Percentiles rank a stretch among this genome's conserved stretches.
phyloP scores from a whole-genome alignment of 2,113 vertebrate species.

The Actenoides hombroni region DNA sequence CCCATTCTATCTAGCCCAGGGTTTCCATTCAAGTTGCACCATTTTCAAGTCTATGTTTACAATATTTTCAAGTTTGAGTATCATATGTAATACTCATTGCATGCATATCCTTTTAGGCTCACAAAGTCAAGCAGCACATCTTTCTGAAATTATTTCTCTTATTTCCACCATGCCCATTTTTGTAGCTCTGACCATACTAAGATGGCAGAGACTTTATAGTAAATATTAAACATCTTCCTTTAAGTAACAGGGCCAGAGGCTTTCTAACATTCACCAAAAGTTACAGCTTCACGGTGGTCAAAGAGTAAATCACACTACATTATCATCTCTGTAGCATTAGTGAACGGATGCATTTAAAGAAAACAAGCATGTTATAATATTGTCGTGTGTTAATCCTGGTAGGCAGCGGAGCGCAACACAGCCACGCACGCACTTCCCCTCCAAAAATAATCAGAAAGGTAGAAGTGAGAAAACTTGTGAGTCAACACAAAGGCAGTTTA shows the following conservation, averaged over 20 bases:
- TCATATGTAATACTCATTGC: background rate
- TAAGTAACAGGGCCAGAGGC: background rate
- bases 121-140: background rate
- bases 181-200: background rate
- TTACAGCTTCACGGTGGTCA: background rate
- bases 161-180: background rate
- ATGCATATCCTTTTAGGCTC: background rate
- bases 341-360: background rate
- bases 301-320: background rate
- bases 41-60: background rate
- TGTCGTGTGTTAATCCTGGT: background rate
- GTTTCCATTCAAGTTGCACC: constrained; percentile 28
- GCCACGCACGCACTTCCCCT: fast-evolving
- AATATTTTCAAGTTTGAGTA: background rate
- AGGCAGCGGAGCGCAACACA: background rate
- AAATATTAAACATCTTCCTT: background rate
- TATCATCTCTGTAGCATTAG: background rate
- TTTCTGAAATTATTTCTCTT: background rate
- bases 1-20: background rate
- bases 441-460: background rate
- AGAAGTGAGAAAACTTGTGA: background rate
- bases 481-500: background rate
- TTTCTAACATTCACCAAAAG: background rate
- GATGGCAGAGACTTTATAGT: background rate
- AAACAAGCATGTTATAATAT: background rate